A percentile compares a stretch with the other conserved stretches of the same genome.
Conservation (phyloP, 2,113 vertebrate genomes). For the Silurus meridionalis region DNA sequence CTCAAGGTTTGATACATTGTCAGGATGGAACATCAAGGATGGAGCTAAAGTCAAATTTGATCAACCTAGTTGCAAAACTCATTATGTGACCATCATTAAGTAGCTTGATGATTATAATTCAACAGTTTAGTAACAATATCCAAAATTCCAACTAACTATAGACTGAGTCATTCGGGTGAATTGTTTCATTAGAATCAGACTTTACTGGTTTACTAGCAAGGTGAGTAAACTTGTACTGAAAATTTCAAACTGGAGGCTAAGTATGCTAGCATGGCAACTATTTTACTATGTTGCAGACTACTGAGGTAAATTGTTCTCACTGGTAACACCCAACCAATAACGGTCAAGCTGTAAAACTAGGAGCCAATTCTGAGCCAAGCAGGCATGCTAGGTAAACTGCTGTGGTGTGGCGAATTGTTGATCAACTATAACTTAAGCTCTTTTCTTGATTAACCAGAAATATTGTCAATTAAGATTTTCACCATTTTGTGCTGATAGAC, state of each 20-base stretch:
- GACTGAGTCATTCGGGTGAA: neutral
- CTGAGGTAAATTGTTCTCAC: neutral
- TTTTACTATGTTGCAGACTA: neutral
- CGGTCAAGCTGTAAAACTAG: neutral
- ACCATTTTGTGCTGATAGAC: neutral
- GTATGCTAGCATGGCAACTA: neutral
- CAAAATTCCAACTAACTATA: neutral
- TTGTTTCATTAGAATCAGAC: neutral
- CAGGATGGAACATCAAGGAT: neutral
- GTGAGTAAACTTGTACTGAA: neutral
- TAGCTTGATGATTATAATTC: neutral
- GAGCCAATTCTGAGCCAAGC: neutral
- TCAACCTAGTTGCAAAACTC: neutral
- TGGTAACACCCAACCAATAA: too few relatives aligned
- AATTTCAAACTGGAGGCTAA: neutral
- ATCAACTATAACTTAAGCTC: neutral
- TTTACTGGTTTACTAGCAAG: neutral
- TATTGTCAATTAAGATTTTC: neutral
- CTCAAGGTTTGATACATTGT: conserved; percentile 61
- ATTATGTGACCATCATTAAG: neutral
- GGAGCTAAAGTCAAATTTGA: neutral
- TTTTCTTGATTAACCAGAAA: neutral
- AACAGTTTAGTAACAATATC: neutral
- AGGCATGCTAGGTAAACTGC: neutral
- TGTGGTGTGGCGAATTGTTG: neutral